Evolutionary conservation across 2,888 invertebrate genomes (phyloP), one percentile per base, ranked within the genome.

Genomic region (Mythimna lalbum): DNA sequence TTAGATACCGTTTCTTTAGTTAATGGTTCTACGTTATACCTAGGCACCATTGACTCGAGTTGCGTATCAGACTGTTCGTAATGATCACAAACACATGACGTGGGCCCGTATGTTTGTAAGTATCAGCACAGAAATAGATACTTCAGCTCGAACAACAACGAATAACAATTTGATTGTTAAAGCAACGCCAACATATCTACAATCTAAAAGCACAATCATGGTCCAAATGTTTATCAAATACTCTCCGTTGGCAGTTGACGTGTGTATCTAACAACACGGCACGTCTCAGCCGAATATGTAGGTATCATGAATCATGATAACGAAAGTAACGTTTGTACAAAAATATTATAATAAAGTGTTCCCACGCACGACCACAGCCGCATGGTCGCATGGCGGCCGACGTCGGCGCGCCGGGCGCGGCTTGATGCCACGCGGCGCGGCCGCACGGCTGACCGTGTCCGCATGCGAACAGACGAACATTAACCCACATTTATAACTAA

Each of bases 221-320:
- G 21, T 71, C 61, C 56, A 63, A 65, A 68, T 76, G 69, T 76
- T 81, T 82, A 82, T 82, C 80, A 82, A 79, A 76, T 57, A 72
- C 67, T 77, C 65, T 59, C 60, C 56, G 72, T 61, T 61, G 69
- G 21, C 78, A 67, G 70, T 57, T 70, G 72, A 76, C 77, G 77
- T 47, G 71, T 39, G 49, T 71, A 57, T 77, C 75, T 64, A 77
- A 65, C 69, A 76, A 71, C 76, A 74, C 49, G 56, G 68, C 65
- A 63, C 80, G 71, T 65, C 71, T 79, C 76, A 68, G 65, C 21
- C 76, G 60, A 76, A 76, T 53, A 63, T 43, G 43, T 43, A 27
- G 4, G 4, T 27, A 43, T 43, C 43, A 43, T 43, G 43, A 43
- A 43, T 68, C 80, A 61, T 23, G 78, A 80, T 79, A 76, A 71